Evolutionary conservation across 2,113 vertebrate genomes (phyloP).

Genomic region (Zapus hudsonius): DNA sequence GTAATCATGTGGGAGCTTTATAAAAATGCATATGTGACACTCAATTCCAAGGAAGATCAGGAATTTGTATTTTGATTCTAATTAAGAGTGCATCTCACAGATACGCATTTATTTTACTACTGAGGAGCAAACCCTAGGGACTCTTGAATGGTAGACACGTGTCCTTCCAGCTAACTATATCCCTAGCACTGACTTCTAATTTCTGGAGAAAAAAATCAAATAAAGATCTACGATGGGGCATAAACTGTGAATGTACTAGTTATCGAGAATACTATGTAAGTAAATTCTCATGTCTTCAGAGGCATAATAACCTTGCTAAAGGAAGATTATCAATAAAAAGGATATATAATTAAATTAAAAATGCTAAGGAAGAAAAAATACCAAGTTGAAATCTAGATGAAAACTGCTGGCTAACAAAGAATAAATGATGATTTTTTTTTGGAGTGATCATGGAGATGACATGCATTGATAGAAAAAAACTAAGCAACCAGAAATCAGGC

Average conservation of each 20-base stretch:
- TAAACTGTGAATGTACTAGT: not conserved
- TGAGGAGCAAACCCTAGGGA: not conserved
- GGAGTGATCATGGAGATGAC: not conserved
- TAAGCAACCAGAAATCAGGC: slow-evolving; percentile 23
- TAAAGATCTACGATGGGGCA: not conserved
- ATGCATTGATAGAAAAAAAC: not conserved
- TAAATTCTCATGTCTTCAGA: slow-evolving; percentile 2
- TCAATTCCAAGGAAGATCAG: not conserved
- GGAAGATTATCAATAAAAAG: not conserved
- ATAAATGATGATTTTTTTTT: not conserved
- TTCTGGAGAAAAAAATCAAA: too few relatives aligned
- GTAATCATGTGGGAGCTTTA: too few relatives aligned
- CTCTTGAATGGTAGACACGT: not conserved
- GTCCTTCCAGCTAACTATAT: not conserved
- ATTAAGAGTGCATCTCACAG: not conserved
- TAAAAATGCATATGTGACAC: not conserved
- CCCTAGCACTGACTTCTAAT: not conserved
- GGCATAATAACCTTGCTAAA: not conserved
- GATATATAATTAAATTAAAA: not conserved
- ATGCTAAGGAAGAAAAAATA: not conserved
- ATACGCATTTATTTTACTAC: not conserved
- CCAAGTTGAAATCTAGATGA: not conserved
- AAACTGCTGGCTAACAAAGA: not conserved
- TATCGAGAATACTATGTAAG: slow-evolving; percentile 4
- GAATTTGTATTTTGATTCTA: slow-evolving; percentile 48